Evolutionary conservation across 2,888 invertebrate genomes (phyloP), one percentile per base, ranked within the genome.

Genomic region (Ischnus inquisitorius): DNA sequence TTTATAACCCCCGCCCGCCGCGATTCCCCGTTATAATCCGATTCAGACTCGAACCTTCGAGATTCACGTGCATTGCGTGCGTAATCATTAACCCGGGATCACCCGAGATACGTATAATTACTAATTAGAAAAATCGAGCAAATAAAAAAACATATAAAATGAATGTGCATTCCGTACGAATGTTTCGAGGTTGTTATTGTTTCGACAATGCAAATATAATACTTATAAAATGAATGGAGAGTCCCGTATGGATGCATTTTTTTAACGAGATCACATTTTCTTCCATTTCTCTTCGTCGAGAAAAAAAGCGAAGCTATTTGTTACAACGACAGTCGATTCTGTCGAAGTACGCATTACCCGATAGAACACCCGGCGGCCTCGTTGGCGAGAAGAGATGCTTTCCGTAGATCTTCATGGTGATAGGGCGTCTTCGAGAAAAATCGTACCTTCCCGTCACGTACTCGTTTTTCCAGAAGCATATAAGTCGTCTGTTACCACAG

Each of bases 381-480:
- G 77, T 54, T 19, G 43, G 67, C 34, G 34, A 34, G 34, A 34
- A 34, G 34, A 48, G 83, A 80, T 64, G 71, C 71, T 82, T 72
- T 34, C 46, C 16, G 67, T 34, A 10, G 81, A 81, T 67, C 60
- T 60, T 22, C 64, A 72, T n/a, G 64, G 65, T 69, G 82, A 81
- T 85, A 39, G 81, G 79, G 86, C 16, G 25, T 28, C 57, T 87
- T 84, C 74, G 62, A 34, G 79, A 79, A 76, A 80, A 85, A 87
- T 89, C 86, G 68, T n/a, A 78, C 57, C 65, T 88, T 77, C 89
- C 86, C 67, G 85, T 89, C 89, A 88, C 88, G 89, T 88, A 65
- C 87, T 60, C 84, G 41, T 54, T 83, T 85, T 83, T 79, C 83
- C 84, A 71, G 78, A 75, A 71, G 82, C 83, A 84, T 86, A 85